Base-by-base conservation (phyloP, 2,113 vertebrate genomes). In the Chloropsis cyanopogon region DNA sequence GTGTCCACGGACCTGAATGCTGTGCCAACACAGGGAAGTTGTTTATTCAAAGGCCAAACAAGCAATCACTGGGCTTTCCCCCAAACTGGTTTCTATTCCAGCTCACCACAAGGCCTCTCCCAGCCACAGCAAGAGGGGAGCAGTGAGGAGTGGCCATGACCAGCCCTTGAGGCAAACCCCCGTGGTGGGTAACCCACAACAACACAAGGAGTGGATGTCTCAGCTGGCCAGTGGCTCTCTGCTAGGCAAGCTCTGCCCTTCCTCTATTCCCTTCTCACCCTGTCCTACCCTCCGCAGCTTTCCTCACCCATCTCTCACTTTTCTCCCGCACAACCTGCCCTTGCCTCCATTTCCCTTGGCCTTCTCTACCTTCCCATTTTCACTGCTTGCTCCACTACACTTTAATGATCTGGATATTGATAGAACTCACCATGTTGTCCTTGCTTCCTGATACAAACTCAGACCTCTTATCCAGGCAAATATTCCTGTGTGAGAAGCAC, bases 1-100 rank as follows among this genome's bases (percentile, higher is more conserved):
- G 12, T 17, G 42, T 54, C 61, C 9, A 2, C 2, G 9, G 52
- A 46, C 28, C 31, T 52, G 63, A 68, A 39, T 0, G 0, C 33
- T 52, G 44, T 5, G 6, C 26, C 9, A 12, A 0, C 26, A 31
- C 1, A 10, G 19, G 39, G 20, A 80, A 42, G 5, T 41, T 53
- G 33, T 44, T 25, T 59, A 46, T 25, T 37, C 19, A 22, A 64
- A 86, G 26, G 17, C 25, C 59, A 88, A 41, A 9, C 37, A 65
- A 65, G 42, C 17, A 72, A 37, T 23, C 8, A 12, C 3, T 14
- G 46, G 41, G 25, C 33, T 69, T 70, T 23, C 4, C 17, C 18
- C 19, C 14, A 22, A 3, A 28, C 4, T 42, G 42, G 35, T 29
- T 37, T 10, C 26, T 52, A 26, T 24, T 73, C 41, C 60, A 91